These are phyloP conservation scores for Dryocosmus kuriphilus DNA, from an alignment of 2,888 invertebrate species.

Conservation along the genomic window DNA sequence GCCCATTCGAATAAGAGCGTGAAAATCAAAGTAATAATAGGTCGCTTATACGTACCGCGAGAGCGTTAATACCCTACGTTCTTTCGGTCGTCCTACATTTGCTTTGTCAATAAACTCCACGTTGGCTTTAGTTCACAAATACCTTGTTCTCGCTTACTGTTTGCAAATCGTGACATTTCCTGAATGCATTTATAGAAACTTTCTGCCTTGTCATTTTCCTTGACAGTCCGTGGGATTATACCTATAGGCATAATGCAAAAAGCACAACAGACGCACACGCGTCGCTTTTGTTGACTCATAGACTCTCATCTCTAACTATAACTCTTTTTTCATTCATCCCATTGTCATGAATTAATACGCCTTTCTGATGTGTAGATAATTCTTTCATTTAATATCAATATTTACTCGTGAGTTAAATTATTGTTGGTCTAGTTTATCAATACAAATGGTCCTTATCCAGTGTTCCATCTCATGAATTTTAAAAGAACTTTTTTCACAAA, in stretches of 20 bases:
- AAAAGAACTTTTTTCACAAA: too few relatives aligned
- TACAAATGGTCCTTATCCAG: too few relatives aligned
- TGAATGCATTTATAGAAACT: constrained; percentile 36
- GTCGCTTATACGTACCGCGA: constrained; percentile 14
- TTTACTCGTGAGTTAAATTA: too few relatives aligned
- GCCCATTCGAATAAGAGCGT: constrained; percentile 40
- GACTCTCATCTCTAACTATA: not conserved
- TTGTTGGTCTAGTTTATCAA: too few relatives aligned
- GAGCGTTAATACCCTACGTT: constrained; percentile 49
- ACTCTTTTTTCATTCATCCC: constrained; percentile 2
- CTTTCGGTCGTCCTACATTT: constrained; percentile 53
- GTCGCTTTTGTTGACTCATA: not conserved
- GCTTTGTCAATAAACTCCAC: constrained; percentile 52
- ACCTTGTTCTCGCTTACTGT: constrained; percentile 48
- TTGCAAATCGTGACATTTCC: constrained; percentile 54
- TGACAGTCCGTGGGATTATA: constrained; percentile 24
- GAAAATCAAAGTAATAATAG: constrained; percentile 41
- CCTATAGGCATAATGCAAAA: not conserved
- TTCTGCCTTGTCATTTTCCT: constrained; percentile 35
- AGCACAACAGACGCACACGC: constrained; percentile 8
- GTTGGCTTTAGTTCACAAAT: constrained; percentile 37
- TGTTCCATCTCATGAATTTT: too few relatives aligned
- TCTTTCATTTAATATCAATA: not conserved
- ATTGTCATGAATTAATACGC: not conserved
- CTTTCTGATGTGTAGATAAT: not conserved